These are phyloP conservation scores for Achroia grisella DNA, from an alignment of 1,140 invertebrate genomes.

Conservation along the genomic window DNA sequence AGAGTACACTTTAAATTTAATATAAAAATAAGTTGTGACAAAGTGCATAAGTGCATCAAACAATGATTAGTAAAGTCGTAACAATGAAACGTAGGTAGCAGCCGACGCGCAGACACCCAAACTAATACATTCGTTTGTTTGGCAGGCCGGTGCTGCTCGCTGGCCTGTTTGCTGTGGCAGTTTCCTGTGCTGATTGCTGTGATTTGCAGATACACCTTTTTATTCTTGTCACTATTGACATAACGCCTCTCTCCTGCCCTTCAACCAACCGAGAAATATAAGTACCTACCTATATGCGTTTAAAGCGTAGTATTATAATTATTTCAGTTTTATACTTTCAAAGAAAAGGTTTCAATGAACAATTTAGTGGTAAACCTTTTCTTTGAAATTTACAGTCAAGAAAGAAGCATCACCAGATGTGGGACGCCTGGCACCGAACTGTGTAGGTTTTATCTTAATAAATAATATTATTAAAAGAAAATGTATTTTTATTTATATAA, in stretches of 20 bases:
- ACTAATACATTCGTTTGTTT: slow-evolving; percentile 66
- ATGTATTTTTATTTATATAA: neutral
- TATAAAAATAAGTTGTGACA: too few relatives aligned
- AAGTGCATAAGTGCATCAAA: too few relatives aligned
- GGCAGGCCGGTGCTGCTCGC: slow-evolving; percentile 69
- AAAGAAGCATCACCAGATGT: neutral
- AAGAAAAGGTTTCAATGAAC: neutral
- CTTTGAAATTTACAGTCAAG: neutral
- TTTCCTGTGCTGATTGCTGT: slow-evolving; percentile 67
- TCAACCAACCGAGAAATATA: slow-evolving; percentile 3
- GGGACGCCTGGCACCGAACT: slow-evolving; percentile 7
- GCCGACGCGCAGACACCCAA: slow-evolving; percentile 21
- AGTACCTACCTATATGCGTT: slow-evolving; percentile 1
- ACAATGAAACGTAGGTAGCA: slow-evolving; percentile 15
- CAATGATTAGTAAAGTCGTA: too few relatives aligned
- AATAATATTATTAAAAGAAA: slow-evolving; percentile 1
- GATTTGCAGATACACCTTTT: slow-evolving; percentile 63
- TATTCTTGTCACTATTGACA: slow-evolving; percentile 45
- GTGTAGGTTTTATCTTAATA: slow-evolving; percentile 9
- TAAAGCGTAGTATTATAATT: slow-evolving; percentile 2
- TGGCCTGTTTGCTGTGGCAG: slow-evolving; percentile 72
- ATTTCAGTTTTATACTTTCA: neutral
- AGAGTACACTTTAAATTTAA: too few relatives aligned
- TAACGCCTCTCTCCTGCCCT: slow-evolving; percentile 31
- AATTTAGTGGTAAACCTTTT: neutral